Evolutionary conservation across 1,140 invertebrate genomes (phyloP).

Genomic region (Plodia interpunctella): DNA sequence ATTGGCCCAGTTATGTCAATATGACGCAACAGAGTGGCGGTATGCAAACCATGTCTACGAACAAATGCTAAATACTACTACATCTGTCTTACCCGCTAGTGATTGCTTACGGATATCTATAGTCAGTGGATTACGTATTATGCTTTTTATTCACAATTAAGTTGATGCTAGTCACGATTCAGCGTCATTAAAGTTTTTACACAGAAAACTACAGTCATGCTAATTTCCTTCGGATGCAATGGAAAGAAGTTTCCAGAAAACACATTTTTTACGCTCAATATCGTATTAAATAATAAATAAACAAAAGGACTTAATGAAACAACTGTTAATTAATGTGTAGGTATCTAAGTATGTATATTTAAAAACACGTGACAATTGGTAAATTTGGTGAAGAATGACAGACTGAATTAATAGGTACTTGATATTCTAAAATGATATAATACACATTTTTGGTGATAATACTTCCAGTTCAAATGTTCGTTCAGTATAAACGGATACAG

Average conservation of each 20-base stretch:
- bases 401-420: no score
- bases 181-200: background rate
- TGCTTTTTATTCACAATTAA: background rate
- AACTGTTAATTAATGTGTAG: no score
- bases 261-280: no score
- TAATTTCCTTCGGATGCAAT: background rate
- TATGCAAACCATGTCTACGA: constrained; percentile 12
- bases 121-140: background rate
- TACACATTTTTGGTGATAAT: no score
- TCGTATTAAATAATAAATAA: no score
- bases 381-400: no score
- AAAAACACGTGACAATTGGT: no score
- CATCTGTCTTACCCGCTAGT: background rate
- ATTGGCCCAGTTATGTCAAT: constrained; percentile 19
- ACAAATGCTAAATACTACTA: constrained; percentile 4
- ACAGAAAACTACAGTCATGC: background rate
- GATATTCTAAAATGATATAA: no score
- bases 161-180: background rate
- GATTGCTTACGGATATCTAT: background rate
- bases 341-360: no score
- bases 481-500: constrained; percentile 17
- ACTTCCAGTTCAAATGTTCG: no score
- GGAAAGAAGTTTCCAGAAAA: background rate
- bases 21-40: constrained; percentile 14
- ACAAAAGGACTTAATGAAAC: no score